Percentiles rank a stretch among this genome's conserved stretches.
Evolutionary conservation across 1,140 invertebrate species (phyloP).

Genomic region (Eumaeus atala): DNA sequence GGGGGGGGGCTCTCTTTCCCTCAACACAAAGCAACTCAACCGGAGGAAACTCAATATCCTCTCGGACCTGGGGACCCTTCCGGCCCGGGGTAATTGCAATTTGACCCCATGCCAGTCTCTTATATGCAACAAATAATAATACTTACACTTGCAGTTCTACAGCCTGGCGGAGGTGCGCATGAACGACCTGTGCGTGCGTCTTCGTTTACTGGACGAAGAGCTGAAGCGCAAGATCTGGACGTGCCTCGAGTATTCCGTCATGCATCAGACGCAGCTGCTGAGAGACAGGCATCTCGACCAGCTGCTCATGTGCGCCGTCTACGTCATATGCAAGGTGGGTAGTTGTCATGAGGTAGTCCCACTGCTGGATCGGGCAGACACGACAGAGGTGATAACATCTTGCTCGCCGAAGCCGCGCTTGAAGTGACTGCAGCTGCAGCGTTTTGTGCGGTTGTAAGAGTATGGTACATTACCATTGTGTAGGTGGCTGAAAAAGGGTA

Average conservation of each 20-base stretch:
- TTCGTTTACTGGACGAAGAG: conserved; percentile 84
- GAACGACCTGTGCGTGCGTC: conserved; percentile 89
- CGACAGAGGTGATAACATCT: background rate
- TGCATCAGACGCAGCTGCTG: conserved; percentile 89
- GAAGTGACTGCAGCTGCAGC: too few species aligned
- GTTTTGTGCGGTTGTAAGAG: too few species aligned
- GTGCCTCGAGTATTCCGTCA: conserved; percentile 93
- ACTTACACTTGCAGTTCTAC: conserved; percentile 84
- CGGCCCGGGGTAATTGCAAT: too few species aligned
- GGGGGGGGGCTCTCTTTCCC: too few species aligned
- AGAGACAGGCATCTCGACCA: conserved; percentile 96
- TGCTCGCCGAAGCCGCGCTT: too few species aligned
- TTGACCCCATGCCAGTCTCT: too few species aligned
- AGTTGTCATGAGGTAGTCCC: background rate
- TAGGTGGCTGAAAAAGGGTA: too few species aligned
- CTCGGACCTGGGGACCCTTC: too few species aligned
- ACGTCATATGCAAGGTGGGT: conserved; percentile 93
- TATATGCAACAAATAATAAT: too few species aligned
- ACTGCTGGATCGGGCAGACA: background rate
- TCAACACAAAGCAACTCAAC: too few species aligned
- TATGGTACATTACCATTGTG: too few species aligned
- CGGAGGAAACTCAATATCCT: too few species aligned
- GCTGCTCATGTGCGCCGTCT: conserved; percentile 98
- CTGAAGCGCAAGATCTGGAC: conserved; percentile 95
- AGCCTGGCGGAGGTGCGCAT: conserved; percentile 92